Conservation (phyloP, 2,888 invertebrate genomes). For the Drosophila algonquin region DNA sequence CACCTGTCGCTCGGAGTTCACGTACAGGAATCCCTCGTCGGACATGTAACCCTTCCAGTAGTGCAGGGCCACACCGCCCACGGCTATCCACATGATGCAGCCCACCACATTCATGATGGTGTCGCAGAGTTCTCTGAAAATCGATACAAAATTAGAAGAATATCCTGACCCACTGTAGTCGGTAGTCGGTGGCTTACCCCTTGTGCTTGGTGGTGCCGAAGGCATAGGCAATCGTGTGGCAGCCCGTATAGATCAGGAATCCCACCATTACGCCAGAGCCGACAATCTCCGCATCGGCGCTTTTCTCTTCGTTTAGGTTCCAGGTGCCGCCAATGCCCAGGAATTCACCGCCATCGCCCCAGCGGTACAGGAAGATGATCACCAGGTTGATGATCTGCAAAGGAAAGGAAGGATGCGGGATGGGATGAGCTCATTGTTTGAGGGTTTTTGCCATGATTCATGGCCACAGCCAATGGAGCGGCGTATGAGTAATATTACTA, state of each 20-base stretch:
- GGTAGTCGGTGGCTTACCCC: slow-evolving; percentile 84
- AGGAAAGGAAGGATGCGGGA: slow-evolving; percentile 12
- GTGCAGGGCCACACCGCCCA: slow-evolving; percentile 93
- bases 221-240: slow-evolving; percentile 89
- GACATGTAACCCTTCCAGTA: slow-evolving; percentile 95
- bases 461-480: slow-evolving; percentile 4
- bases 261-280: slow-evolving; percentile 94
- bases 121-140: slow-evolving; percentile 89
- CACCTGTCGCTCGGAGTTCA: slow-evolving; percentile 90
- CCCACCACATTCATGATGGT: slow-evolving; percentile 95
- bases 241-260: slow-evolving; percentile 92
- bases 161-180: no score
- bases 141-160: background rate
- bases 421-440: slow-evolving; percentile 33
- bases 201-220: slow-evolving; percentile 92
- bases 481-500: slow-evolving; percentile 66
- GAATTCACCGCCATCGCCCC: slow-evolving; percentile 92
- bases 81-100: slow-evolving; percentile 92
- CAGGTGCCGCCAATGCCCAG: slow-evolving; percentile 95
- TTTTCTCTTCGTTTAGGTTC: slow-evolving; percentile 95
- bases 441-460: background rate
- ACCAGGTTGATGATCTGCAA: slow-evolving; percentile 91
- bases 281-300: slow-evolving; percentile 93
- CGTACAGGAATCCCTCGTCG: slow-evolving; percentile 90
- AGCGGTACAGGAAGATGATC: slow-evolving; percentile 91